These are phyloP conservation scores for Oostethus manadensis DNA, from an alignment of 2,113 vertebrate species.

Conservation along the genomic window DNA sequence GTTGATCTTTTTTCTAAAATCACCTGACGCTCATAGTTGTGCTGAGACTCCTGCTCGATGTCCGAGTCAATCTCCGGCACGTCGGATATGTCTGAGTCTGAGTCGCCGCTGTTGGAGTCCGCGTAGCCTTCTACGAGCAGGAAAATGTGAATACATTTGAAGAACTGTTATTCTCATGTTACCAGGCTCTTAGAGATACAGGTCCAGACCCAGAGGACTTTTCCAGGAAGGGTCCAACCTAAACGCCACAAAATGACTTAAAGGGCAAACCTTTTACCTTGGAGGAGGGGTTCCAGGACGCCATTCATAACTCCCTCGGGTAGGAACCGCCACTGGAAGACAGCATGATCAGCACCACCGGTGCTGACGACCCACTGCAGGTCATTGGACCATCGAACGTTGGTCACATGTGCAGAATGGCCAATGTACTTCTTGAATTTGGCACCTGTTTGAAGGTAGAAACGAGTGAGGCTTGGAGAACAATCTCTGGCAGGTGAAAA, in stretches of 20 bases:
- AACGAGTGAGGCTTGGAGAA: not conserved
- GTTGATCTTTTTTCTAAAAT: slow-evolving; percentile 27
- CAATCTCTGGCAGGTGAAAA: not conserved
- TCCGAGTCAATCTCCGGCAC: slow-evolving; percentile 95
- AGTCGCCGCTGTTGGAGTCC: slow-evolving; percentile 94
- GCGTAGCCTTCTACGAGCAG: slow-evolving; percentile 77
- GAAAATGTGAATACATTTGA: not conserved
- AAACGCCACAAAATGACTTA: no score
- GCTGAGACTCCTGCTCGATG: slow-evolving; percentile 98
- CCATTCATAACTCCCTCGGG: slow-evolving; percentile 90
- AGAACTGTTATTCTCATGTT: no score
- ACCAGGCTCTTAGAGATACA: no score
- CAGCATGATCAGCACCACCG: slow-evolving; percentile 90
- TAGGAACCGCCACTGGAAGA: slow-evolving; percentile 97
- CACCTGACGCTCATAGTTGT: slow-evolving; percentile 93
- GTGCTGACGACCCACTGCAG: slow-evolving; percentile 94
- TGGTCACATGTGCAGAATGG: slow-evolving; percentile 95
- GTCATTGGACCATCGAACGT: slow-evolving; percentile 93
- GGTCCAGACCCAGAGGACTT: no score
- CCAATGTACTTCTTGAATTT: slow-evolving; percentile 95
- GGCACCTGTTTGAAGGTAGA: slow-evolving; percentile 73
- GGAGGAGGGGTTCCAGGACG: slow-evolving; percentile 79
- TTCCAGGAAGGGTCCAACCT: no score
- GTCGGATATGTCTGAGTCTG: slow-evolving; percentile 91
- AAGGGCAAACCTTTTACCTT: slow-evolving; percentile 67